phyloP scores from a whole-genome alignment of 2,797 vertebrate genomes.

The Gobio occitaniae region DNA sequence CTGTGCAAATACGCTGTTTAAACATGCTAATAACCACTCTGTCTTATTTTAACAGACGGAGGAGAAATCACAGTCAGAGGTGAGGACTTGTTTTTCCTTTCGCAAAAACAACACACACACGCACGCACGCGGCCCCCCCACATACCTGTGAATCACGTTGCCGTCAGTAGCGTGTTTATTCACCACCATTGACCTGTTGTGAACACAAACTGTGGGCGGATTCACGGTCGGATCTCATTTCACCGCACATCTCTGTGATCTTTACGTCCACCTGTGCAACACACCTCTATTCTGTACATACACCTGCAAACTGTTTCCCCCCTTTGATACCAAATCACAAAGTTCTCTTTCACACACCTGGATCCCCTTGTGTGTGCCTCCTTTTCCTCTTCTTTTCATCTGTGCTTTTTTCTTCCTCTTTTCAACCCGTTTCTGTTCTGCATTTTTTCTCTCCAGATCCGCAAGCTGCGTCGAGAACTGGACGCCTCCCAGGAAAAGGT shows the following conservation, averaged over 20 bases:
- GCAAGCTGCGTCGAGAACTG: constrained; percentile 93
- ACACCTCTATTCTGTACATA: constrained; percentile 39
- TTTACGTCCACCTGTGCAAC: constrained; percentile 15
- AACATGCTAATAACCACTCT: constrained; percentile 6
- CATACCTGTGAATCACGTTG: constrained; percentile 5
- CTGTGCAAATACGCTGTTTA: constrained; percentile 1
- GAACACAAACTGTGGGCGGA: constrained; percentile 46
- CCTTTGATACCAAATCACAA: constrained; percentile 25
- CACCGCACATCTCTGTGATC: constrained; percentile 24
- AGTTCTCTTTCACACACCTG: constrained; percentile 46
- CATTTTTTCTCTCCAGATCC: constrained; percentile 80
- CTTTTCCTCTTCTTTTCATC: constrained; percentile 31
- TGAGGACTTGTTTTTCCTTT: constrained; percentile 72
- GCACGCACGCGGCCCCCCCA: background rate
- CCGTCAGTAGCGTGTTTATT: constrained; percentile 9
- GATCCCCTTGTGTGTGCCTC: background rate
- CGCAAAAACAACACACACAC: constrained; percentile 14
- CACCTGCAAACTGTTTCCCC: constrained; percentile 38
- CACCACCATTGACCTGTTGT: constrained; percentile 43
- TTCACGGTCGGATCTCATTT: constrained; percentile 48
- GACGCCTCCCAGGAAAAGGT: constrained; percentile 98
- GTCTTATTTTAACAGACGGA: constrained; percentile 84
- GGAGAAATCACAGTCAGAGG: constrained; percentile 98
- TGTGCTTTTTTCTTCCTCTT: constrained; percentile 49
- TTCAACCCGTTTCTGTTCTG: background rate